These are phyloP conservation scores for Uria aalge DNA, from an alignment of 2,113 vertebrate species.

Conservation along the genomic window DNA sequence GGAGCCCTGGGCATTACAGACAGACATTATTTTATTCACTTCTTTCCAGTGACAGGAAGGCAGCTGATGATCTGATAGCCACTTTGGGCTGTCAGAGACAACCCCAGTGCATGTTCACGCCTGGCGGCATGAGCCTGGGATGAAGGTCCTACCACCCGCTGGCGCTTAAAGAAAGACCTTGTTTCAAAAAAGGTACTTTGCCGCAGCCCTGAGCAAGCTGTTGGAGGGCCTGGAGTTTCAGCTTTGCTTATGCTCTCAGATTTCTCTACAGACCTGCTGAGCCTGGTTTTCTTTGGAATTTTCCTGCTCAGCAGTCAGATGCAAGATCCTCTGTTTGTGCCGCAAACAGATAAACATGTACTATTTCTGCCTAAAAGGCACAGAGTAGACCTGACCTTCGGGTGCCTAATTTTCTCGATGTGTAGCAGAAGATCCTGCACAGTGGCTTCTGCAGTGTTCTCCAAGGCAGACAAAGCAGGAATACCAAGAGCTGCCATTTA, in stretches of 20 bases:
- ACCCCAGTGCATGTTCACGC: no score
- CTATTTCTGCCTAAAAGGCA: not conserved
- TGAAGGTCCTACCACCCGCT: not conserved
- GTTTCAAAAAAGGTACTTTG: not conserved
- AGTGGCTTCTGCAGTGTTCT: not conserved
- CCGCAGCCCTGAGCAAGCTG: not conserved
- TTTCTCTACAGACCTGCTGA: not conserved
- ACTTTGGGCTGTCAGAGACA: not conserved
- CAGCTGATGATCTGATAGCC: not conserved
- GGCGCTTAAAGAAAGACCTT: not conserved
- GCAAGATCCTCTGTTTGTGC: not conserved
- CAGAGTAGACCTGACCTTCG: not conserved
- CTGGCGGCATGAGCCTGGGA: fast-evolving
- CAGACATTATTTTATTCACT: not conserved
- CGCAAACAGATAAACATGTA: not conserved
- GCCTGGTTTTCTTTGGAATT: not conserved
- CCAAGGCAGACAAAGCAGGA: not conserved
- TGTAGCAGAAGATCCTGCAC: not conserved
- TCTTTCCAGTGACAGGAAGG: not conserved
- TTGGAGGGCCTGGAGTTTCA: not conserved
- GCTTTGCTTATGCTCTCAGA: not conserved
- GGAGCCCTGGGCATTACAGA: not conserved
- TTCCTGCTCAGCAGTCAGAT: not conserved
- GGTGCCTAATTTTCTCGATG: not conserved
- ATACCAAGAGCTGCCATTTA: not conserved